phyloP scores from a whole-genome alignment of 2,797 vertebrate genomes.

The Lithobates pipiens region DNA sequence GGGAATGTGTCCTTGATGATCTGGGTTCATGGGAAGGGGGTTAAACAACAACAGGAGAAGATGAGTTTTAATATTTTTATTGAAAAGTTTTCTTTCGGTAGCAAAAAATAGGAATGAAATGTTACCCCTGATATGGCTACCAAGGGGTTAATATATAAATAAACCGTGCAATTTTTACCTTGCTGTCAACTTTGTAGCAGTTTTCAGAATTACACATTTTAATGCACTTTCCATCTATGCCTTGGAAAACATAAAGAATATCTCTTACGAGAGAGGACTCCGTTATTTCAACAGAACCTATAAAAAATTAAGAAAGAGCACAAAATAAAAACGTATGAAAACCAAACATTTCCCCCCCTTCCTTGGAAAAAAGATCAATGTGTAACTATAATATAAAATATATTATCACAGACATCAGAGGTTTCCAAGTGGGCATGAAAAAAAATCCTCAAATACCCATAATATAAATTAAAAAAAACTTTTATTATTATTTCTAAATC shows the following conservation, averaged over 20 bases:
- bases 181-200: constrained; percentile 93
- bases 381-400: too few species aligned
- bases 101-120: not conserved
- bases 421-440: too few species aligned
- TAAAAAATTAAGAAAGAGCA: constrained; percentile 41
- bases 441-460: too few species aligned
- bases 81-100: not conserved
- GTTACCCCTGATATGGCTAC: not conserved
- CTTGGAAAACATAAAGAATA: constrained; percentile 97
- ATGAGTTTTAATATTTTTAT: too few species aligned
- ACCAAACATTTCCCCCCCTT: not conserved
- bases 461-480: too few species aligned
- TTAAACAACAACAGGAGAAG: too few species aligned
- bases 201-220: constrained; percentile 92
- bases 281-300: constrained; percentile 83
- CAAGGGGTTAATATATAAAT: not conserved
- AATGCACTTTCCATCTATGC: constrained; percentile 95
- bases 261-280: constrained; percentile 92
- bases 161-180: constrained; percentile 76
- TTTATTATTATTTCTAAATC: too few species aligned
- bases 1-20: too few species aligned
- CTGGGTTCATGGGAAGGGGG: too few species aligned
- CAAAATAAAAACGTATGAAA: not conserved
- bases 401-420: too few species aligned
- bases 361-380: too few species aligned